Conservation (phyloP, 2,888 invertebrate genomes). For the Aspidapion aeneum region DNA sequence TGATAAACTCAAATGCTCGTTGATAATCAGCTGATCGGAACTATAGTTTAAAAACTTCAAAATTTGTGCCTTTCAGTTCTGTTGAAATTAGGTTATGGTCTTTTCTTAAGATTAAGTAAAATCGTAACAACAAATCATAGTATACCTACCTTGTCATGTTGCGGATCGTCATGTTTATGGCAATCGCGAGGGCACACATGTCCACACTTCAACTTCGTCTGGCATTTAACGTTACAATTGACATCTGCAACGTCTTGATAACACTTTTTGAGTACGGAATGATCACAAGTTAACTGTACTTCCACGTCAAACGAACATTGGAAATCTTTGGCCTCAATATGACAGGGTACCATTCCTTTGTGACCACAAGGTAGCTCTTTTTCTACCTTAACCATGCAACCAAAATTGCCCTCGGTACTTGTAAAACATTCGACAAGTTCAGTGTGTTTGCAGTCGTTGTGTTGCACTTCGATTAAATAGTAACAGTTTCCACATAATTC, state of each 20-base stretch:
- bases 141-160: neutral
- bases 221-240: neutral
- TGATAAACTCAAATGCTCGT: no score
- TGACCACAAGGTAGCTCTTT: constrained; percentile 3
- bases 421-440: neutral
- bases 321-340: neutral
- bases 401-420: neutral
- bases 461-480: constrained; percentile 4
- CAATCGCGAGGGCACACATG: neutral
- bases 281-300: constrained; percentile 2
- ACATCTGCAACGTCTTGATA: neutral
- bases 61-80: no score
- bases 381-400: constrained; percentile 3
- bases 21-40: no score
- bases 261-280: neutral
- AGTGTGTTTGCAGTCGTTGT: constrained; percentile 2
- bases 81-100: no score
- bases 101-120: no score
- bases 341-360: neutral
- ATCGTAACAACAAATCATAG: no score
- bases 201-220: constrained; percentile 1
- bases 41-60: no score
- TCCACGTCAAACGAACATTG: neutral
- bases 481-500: constrained; percentile 7
- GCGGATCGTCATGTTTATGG: neutral